Conservation (phyloP, 2,888 invertebrate species). For the Digitonthophagus gazella region DNA sequence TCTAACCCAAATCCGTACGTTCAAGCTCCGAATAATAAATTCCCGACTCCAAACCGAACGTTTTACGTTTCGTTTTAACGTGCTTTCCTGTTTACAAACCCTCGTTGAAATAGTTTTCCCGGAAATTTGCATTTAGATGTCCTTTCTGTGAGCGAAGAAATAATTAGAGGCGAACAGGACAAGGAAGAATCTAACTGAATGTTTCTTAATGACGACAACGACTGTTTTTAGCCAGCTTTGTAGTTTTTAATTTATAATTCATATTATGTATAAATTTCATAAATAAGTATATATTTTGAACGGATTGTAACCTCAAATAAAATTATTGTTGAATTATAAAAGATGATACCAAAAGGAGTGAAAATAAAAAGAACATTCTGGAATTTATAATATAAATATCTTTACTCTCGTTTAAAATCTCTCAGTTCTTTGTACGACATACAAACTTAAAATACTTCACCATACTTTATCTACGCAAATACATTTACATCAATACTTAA, state of each 20-base stretch:
- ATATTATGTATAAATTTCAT: too few species aligned
- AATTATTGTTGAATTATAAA: too few species aligned
- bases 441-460: conserved; percentile 28
- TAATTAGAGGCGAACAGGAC: neutral
- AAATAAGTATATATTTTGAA: too few species aligned
- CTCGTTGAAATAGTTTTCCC: neutral
- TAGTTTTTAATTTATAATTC: too few species aligned
- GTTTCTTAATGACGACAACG: too few species aligned
- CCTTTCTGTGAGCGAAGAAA: neutral
- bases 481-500: neutral
- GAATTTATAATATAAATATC: conserved; percentile 48
- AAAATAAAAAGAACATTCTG: neutral
- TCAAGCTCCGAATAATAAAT: neutral
- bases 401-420: conserved; percentile 46
- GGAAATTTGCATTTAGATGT: neutral
- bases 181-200: neutral
- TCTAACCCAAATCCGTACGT: neutral
- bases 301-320: too few species aligned
- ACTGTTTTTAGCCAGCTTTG: too few species aligned
- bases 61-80: neutral
- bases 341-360: too few species aligned
- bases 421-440: conserved; percentile 46
- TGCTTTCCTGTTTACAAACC: neutral
- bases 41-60: neutral
- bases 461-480: neutral